Conservation (phyloP, 2,797 vertebrate species). For the Silurus aristotelis region DNA sequence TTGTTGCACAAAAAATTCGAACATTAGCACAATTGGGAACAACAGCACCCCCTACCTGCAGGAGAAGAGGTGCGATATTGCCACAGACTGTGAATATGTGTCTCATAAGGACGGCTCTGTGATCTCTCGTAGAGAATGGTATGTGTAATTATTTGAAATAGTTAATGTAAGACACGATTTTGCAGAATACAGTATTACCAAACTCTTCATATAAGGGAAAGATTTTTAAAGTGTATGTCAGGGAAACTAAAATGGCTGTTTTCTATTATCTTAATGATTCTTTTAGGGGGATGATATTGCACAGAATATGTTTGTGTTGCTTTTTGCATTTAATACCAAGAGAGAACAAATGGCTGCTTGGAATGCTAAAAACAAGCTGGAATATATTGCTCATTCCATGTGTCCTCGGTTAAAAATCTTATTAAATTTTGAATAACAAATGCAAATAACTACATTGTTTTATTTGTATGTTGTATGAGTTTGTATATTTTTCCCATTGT, state of each 20-base stretch:
- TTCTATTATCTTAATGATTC: constrained; percentile 6
- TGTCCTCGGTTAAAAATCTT: constrained; percentile 6
- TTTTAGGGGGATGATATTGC: constrained; percentile 6
- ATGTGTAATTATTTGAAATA: constrained; percentile 78
- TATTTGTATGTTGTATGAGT: background rate
- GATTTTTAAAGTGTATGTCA: constrained; percentile 6
- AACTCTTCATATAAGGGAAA: constrained; percentile 22
- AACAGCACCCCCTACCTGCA: constrained; percentile 87
- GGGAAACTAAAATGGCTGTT: background rate
- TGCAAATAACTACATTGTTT: background rate
- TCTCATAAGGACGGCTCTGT: constrained; percentile 96
- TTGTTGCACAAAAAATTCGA: constrained; percentile 63
- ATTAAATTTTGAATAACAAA: background rate
- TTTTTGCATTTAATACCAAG: background rate
- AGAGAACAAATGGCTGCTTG: constrained; percentile 24
- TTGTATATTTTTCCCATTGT: background rate
- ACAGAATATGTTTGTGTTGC: constrained; percentile 14
- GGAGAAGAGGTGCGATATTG: constrained; percentile 87
- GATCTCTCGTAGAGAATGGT: constrained; percentile 98
- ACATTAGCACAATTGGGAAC: constrained; percentile 72
- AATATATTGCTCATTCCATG: background rate
- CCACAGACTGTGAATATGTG: constrained; percentile 94
- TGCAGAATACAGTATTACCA: constrained; percentile 52
- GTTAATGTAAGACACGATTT: constrained; percentile 32
- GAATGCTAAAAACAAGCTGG: constrained; percentile 42